Evolutionary conservation across 2,113 vertebrate species (phyloP), one percentile per base, ranked within the genome.

Genomic region (Rafetus swinhoei): DNA sequence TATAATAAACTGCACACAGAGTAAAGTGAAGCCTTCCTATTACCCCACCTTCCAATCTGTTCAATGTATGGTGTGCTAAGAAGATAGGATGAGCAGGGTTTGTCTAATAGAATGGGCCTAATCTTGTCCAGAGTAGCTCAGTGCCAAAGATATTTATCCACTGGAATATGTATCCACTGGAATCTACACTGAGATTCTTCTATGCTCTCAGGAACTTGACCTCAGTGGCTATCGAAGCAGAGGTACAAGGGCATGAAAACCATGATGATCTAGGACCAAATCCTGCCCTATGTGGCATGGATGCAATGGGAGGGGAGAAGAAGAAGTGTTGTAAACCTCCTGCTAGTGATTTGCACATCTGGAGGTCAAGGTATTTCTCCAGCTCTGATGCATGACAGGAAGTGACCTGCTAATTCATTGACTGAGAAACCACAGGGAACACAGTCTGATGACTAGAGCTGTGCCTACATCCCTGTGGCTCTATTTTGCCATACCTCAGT

Each of bases 131-230:
- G 18, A 72, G 65, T 14, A 35, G n/a, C 32, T 8, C 32, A 72
- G 65, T 21, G 18, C 16, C n/a, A 72, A 72, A 72, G 65, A 72
- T 21, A 35, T 72, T 10, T 72, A 32, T 69, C 16, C 65, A 69
- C 16, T 69, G 65, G 29, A 32, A n/a, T n/a, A 29, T 14, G 89
- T 32, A 55, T 59, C 45, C 45, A 45, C 6, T 45, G 45, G 45
- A 45, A 45, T 45, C 59, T 72, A 18, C 65, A 72, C 76, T 77
- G 74, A 89, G 14, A 54, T 50, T 81, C 84, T 94, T 88, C 32
- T 27, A 79, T 93, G 84, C 90, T 92, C 62, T 86, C 22, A 50
- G 85, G 82, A 91, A 76, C 57, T 94, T 88, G 85, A 90, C 92
- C 54, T 81, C 54, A 50, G 14, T 86, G 81, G 60, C 19, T 55